Evolutionary conservation across 1,140 invertebrate species (phyloP).

Genomic region (Melitaea cinxia): DNA sequence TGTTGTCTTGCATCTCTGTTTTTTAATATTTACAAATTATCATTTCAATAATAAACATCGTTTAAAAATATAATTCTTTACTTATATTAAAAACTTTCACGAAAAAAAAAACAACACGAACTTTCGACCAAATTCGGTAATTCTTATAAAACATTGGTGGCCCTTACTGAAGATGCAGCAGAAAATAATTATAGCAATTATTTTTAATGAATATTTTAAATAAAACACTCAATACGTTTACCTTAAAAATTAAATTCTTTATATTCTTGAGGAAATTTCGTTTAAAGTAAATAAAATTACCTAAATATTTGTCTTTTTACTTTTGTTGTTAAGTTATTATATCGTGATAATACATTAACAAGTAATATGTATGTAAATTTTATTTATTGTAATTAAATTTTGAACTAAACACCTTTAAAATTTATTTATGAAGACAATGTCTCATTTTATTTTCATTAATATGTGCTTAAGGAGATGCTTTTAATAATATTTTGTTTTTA

Average conservation of each 20-base stretch:
- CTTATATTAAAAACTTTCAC: constrained; percentile 31
- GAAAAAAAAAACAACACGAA: constrained; percentile 20
- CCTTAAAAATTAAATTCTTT: constrained; percentile 26
- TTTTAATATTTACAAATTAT: neutral
- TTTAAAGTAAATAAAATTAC: constrained; percentile 27
- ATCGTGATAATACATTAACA: constrained; percentile 18
- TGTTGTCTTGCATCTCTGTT: too few species aligned
- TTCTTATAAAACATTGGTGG: constrained; percentile 22
- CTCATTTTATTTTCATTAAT: neutral
- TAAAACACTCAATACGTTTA: constrained; percentile 22
- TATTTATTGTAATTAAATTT: constrained; percentile 1
- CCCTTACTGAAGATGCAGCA: constrained; percentile 20
- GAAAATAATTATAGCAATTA: constrained; percentile 34
- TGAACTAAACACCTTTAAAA: neutral
- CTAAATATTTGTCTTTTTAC: constrained; percentile 21
- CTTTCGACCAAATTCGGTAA: constrained; percentile 6
- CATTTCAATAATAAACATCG: neutral
- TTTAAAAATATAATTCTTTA: neutral
- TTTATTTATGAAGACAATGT: neutral
- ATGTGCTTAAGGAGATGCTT: neutral
- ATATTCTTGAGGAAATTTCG: constrained; percentile 13
- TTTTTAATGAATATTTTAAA: constrained; percentile 38
- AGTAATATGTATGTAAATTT: constrained; percentile 19
- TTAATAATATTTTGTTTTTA: too few species aligned
- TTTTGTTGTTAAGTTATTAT: constrained; percentile 22